phyloP scores from a whole-genome alignment of 2,888 invertebrate species.

The Ferdinandea cuprea region DNA sequence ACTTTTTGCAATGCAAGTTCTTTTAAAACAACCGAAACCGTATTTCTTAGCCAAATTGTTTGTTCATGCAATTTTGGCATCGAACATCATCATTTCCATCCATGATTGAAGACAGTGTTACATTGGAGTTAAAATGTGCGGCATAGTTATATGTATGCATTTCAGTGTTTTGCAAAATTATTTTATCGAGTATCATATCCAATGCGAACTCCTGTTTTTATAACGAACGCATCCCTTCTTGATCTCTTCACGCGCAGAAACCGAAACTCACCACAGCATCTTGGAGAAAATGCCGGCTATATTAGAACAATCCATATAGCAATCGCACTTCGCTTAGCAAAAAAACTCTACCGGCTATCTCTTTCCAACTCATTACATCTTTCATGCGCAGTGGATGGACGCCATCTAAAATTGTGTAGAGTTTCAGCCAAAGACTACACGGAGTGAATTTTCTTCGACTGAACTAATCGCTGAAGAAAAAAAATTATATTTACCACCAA shows the following conservation, averaged over 20 bases:
- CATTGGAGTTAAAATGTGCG: too few species aligned
- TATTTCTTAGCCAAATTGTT: too few species aligned
- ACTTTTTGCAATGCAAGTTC: too few species aligned
- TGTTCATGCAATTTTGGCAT: too few species aligned
- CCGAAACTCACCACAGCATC: conserved; percentile 47
- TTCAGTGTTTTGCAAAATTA: too few species aligned
- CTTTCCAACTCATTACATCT: conserved; percentile 57
- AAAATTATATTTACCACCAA: conserved; percentile 48
- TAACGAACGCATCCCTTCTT: conserved; percentile 41
- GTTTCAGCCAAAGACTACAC: conserved; percentile 76
- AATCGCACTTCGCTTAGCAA: conserved; percentile 34
- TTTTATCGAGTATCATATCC: too few species aligned
- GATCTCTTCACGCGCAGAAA: not conserved
- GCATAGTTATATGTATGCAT: too few species aligned
- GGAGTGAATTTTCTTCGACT: conserved; percentile 74
- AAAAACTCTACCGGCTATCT: conserved; percentile 8
- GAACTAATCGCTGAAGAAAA: conserved; percentile 67
- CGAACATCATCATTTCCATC: too few species aligned
- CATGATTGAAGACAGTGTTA: too few species aligned
- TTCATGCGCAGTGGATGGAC: conserved; percentile 78
- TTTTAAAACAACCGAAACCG: too few species aligned
- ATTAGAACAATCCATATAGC: conserved; percentile 27
- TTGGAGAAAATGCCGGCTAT: conserved; percentile 62
- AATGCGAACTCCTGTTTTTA: not conserved
- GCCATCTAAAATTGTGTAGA: conserved; percentile 77